phyloP scores from a whole-genome alignment of 2,113 vertebrate genomes.

The Brachyhypopomus gauderio region DNA sequence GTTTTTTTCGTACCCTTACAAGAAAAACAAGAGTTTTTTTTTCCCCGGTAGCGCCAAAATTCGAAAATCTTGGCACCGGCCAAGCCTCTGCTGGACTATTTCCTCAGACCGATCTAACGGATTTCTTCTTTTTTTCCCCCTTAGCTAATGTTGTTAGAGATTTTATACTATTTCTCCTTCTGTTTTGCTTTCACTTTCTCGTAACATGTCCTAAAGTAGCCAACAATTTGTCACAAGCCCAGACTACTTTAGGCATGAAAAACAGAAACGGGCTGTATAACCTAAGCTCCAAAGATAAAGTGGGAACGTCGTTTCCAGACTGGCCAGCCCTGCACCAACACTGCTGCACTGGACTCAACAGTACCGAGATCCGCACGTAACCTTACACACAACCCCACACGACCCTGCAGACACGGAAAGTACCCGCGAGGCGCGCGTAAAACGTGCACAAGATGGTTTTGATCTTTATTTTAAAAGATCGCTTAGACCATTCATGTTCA shows the following conservation, averaged over 20 bases:
- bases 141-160: not conserved
- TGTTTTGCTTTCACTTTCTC: not conserved
- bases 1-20: not conserved
- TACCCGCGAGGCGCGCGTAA: too few species aligned
- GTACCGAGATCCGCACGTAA: not conserved
- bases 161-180: constrained; percentile 8
- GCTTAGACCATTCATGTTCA: not conserved
- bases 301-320: not conserved
- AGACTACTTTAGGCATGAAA: not conserved
- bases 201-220: not conserved
- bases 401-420: not conserved
- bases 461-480: not conserved
- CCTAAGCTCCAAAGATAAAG: not conserved
- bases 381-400: too few species aligned
- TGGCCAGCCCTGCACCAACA: not conserved
- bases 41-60: constrained; percentile 14
- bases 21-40: not conserved
- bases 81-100: constrained; percentile 2
- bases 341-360: not conserved
- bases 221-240: not conserved
- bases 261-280: not conserved
- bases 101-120: constrained; percentile 50
- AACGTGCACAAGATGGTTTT: too few species aligned
- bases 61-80: constrained; percentile 27
- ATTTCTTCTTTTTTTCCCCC: constrained; percentile 37